Evolutionary conservation across 2,797 vertebrate species (phyloP), one percentile per base, ranked within the genome.

Genomic region (Xenops minutus): DNA sequence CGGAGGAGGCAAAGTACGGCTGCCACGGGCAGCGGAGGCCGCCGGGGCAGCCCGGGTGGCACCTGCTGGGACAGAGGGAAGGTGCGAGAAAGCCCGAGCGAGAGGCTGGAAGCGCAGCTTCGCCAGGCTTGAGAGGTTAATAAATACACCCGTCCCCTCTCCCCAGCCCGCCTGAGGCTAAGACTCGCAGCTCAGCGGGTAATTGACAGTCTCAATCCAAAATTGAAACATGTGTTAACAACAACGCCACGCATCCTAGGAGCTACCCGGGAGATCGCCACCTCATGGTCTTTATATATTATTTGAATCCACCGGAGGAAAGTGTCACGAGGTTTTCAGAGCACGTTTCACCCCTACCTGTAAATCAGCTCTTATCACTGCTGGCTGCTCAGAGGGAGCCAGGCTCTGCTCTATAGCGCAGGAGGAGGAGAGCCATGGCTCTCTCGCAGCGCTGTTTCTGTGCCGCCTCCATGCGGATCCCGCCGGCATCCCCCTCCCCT

Each of bases 201-300:
- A 97, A 97, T 97, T 97, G 97, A 97, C 97, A 97, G 96, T 95
- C 97, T 97, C 94, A 88, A 95, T 93, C 96, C 96, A 96, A 97
- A 97, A 97, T 95, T 97, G 96, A 97, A 97, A 97, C 97, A 95
- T 94, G 95, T 97, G 96, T 97, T 97, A 97, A 96, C 97, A 97
- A 96, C 93, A 93, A 96, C 86, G 93, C 94, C 95, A 89, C 71
- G 94, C 92, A 97, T 95, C 87, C 92, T 81, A 92, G 78, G 92
- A 97, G 91, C 93, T 92, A 85, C 93, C 88, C 94, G 74, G 95
- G 94, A 96, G 96, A 94, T 92, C 93, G 85, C 95, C 94, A 84
- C 86, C 97, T 97, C 92, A 94, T 74, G 79, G 95, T 95, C 85
- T 92, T 97, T 91, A 89, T 97, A 95, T 95, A 94, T 94, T 55